Evolutionary conservation across 2,888 invertebrate genomes (phyloP), one percentile per base, ranked within the genome.

Genomic region (Oxytorus armatus): DNA sequence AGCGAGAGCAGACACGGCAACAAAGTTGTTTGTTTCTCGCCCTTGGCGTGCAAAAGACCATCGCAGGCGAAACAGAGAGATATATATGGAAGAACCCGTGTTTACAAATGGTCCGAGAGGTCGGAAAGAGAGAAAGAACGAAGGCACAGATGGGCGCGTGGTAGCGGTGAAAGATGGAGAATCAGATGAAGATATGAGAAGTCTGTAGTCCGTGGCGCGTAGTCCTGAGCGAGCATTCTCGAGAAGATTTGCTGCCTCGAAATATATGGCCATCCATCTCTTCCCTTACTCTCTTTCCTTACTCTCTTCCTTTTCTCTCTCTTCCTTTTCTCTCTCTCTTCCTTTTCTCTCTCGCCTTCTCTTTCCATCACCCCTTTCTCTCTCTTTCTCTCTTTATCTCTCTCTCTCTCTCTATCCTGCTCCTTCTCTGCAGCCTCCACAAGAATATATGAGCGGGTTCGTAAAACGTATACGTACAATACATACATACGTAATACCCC

Each of bases 181-280:
- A 81, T 68, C 55, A 51, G 75, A 75, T 68, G 77, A 59, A 74
- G 72, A 53, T 72, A 74, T 73, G 73, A 72, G 49, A 75, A 68
- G n/a, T 49, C 57, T 55, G 57, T n/a, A n/a, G n/a, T n/a, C n/a
- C n/a, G n/a, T n/a, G 65, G 42, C 8, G 42, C 44, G 55, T 47
- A 47, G 65, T 74, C 74, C 57, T 74, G 65, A n/a, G 29, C 47
- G 66, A 25, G 29, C 23, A 74, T n/a, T n/a, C 73, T 53, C 44
- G 55, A 49, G 18, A 75, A 75, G 59, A 75, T 75, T 66, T 75
- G 49, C 66, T 68, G 23, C 57, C 66, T 68, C 49, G 42, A 49
- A 59, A 74, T 74, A 57, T 66, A 75, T 75, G 57, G 44, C 21
- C 47, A 70, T 59, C 25, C 39, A n/a, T 14, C 74, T 55, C 57